phyloP scores from a whole-genome alignment of 2,888 invertebrate genomes.

The Amphimallon solstitiale region DNA sequence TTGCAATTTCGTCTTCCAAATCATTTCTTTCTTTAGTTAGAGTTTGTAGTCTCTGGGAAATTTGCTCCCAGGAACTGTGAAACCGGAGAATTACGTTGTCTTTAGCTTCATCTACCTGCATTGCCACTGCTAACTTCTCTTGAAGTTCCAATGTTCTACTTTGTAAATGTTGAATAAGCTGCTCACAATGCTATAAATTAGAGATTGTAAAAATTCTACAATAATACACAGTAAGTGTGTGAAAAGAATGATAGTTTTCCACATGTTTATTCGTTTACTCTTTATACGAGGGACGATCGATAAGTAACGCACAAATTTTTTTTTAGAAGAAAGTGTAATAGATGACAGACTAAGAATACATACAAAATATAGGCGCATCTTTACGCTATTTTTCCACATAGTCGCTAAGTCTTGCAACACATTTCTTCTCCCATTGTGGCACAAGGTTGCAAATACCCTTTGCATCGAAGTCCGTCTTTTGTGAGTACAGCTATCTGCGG shows the following conservation, averaged over 20 bases:
- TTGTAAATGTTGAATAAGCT: constrained; percentile 79
- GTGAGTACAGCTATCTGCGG: not conserved
- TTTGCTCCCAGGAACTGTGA: constrained; percentile 71
- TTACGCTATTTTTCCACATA: not conserved
- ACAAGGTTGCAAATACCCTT: not conserved
- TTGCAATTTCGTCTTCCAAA: constrained; percentile 52
- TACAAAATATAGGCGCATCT: not conserved
- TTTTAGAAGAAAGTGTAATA: not conserved
- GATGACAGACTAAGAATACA: not conserved
- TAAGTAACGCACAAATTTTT: too few relatives aligned
- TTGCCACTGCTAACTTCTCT: constrained; percentile 81
- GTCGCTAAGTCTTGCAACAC: not conserved
- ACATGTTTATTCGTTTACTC: too few relatives aligned
- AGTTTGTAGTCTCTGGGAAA: constrained; percentile 57
- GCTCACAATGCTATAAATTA: constrained; percentile 75
- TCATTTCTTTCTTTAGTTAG: constrained; percentile 55
- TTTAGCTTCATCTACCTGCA: constrained; percentile 80
- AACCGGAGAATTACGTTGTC: constrained; percentile 75
- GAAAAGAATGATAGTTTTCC: too few relatives aligned
- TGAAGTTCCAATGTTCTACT: constrained; percentile 79
- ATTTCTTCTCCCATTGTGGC: not conserved
- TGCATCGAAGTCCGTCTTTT: not conserved
- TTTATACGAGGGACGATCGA: too few relatives aligned
- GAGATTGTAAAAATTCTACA: too few relatives aligned
- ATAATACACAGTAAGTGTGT: too few relatives aligned